These are phyloP conservation scores for Triplophysa yarkandensis DNA, from an alignment of 2,797 vertebrate genomes.

Conservation along the genomic window DNA sequence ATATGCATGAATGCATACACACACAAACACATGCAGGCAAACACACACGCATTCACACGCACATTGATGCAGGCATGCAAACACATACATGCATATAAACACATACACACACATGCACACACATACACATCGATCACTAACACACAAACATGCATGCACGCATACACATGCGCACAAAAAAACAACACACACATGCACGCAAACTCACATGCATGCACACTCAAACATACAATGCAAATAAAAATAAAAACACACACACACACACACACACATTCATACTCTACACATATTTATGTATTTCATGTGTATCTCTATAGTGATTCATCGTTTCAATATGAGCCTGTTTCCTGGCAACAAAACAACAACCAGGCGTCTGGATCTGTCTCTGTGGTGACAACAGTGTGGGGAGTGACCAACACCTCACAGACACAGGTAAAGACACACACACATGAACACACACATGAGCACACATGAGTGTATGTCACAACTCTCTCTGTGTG, in stretches of 20 bases:
- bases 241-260: too few relatives aligned
- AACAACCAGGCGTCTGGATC: conserved; percentile 93
- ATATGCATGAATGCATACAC: background rate
- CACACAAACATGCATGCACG: too few relatives aligned
- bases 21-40: background rate
- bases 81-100: too few relatives aligned
- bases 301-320: conserved; percentile 76
- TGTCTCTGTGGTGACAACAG: conserved; percentile 95
- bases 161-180: too few relatives aligned
- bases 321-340: conserved; percentile 95
- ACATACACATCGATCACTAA: too few relatives aligned
- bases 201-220: too few relatives aligned
- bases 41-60: background rate
- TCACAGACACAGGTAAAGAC: conserved; percentile 94
- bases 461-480: background rate
- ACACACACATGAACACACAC: background rate
- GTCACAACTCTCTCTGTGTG: background rate
- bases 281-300: background rate
- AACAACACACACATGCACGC: too few relatives aligned
- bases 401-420: conserved; percentile 98
- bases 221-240: too few relatives aligned
- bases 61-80: too few relatives aligned
- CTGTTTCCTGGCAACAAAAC: conserved; percentile 96
- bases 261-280: background rate
- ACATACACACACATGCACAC: too few relatives aligned